These are phyloP conservation scores for Pituophis catenifer DNA, from an alignment of 2,113 vertebrate genomes.

Conservation along the genomic window DNA sequence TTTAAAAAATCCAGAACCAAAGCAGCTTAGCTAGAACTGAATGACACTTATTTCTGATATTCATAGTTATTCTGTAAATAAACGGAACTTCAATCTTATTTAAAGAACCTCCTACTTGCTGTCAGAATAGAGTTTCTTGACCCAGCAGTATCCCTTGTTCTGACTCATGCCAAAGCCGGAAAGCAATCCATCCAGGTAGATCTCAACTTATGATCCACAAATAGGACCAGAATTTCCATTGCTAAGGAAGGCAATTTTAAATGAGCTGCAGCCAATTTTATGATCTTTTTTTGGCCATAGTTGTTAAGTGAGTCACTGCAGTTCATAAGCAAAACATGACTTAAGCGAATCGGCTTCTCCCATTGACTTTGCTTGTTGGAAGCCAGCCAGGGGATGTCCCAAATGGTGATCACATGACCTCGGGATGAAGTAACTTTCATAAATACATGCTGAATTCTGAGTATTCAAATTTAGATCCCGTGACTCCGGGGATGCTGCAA, in stretches of 20 bases:
- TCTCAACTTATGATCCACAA: not conserved
- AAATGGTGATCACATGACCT: not conserved
- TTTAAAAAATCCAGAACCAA: not conserved
- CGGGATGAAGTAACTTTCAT: not conserved
- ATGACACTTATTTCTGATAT: not conserved
- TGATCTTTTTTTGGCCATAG: not conserved
- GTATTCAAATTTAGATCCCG: not conserved
- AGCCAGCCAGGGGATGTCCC: not conserved
- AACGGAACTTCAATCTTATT: not conserved
- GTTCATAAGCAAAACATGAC: not conserved
- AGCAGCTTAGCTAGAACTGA: not conserved
- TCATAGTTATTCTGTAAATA: not conserved
- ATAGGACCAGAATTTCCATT: not conserved
- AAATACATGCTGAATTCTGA: not conserved
- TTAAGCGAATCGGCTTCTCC: not conserved
- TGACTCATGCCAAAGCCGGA: not conserved
- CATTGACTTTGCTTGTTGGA: not conserved
- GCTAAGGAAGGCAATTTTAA: not conserved
- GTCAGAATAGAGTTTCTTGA: not conserved
- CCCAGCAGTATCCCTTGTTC: not conserved
- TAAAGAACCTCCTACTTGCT: not conserved
- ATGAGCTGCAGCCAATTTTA: not conserved
- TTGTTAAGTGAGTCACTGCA: not conserved
- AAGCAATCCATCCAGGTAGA: not conserved
- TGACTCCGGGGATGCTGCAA: not conserved